Percentiles rank a stretch among this genome's conserved stretches.
These are phyloP conservation scores for Artemia sinica DNA, from an alignment of 2,888 invertebrate species.

Conservation along the genomic window DNA sequence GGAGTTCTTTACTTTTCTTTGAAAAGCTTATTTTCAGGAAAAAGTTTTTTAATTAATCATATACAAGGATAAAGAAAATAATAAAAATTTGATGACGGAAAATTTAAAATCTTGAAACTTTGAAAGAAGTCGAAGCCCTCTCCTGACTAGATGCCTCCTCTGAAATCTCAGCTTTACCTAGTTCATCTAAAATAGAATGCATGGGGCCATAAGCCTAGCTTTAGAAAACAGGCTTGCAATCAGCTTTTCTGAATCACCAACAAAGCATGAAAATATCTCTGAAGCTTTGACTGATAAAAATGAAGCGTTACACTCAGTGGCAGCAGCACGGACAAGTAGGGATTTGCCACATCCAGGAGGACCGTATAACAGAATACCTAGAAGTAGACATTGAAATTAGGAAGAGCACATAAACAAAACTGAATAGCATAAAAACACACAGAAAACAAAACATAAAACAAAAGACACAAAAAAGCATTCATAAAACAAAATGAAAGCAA, in stretches of 20 bases:
- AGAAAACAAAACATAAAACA: background rate
- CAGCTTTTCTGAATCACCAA: conserved; percentile 45
- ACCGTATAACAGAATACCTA: conserved; percentile 43
- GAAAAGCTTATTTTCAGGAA: too few relatives aligned
- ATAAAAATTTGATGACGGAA: too few relatives aligned
- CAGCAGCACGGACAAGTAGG: conserved; percentile 41
- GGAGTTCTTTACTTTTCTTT: too few relatives aligned
- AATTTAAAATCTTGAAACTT: too few relatives aligned
- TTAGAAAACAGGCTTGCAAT: conserved; percentile 41
- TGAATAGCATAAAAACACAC: background rate
- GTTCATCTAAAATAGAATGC: conserved; percentile 47
- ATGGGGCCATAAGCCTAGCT: conserved; percentile 42
- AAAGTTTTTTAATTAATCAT: too few relatives aligned
- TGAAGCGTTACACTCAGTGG: conserved; percentile 37
- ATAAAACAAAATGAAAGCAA: background rate
- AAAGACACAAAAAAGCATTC: background rate
- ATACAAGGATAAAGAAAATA: too few relatives aligned
- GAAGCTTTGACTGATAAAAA: conserved; percentile 43
- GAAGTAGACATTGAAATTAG: conserved; percentile 21
- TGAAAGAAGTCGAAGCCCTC: too few relatives aligned
- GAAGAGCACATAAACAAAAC: background rate
- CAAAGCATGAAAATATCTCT: conserved; percentile 45
- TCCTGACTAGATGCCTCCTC: too few relatives aligned
- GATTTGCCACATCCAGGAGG: conserved; percentile 51
- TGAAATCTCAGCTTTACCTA: conserved; percentile 32